phyloP scores from a whole-genome alignment of 92 coral and sea anemone species.

The Ricordea florida region DNA sequence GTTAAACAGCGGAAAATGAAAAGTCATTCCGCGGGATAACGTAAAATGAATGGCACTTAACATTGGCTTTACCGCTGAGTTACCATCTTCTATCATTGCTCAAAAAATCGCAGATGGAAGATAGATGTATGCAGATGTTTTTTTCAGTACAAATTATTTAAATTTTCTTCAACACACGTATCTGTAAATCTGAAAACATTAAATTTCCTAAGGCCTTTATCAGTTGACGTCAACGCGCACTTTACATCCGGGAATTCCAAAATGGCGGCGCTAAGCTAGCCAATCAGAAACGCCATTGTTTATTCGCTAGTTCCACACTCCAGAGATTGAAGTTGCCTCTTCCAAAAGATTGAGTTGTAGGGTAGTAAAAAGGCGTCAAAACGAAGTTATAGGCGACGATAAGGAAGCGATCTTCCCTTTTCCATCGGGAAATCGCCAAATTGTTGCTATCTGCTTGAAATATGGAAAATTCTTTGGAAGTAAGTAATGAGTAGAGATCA shows the following conservation, averaged over 20 bases:
- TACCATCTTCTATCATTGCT: no score
- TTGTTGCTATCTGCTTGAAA: slow-evolving; percentile 60
- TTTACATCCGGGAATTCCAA: slow-evolving; percentile 95
- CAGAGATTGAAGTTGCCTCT: slow-evolving; percentile 87
- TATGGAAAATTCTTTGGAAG: slow-evolving; percentile 95
- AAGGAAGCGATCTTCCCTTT: slow-evolving; percentile 94
- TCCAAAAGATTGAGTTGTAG: slow-evolving; percentile 53
- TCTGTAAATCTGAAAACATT: no score
- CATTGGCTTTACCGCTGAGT: no score
- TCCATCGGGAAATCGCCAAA: slow-evolving; percentile 97
- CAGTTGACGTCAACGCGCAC: slow-evolving; percentile 23
- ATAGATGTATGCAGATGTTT: no score
- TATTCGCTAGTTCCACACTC: slow-evolving; percentile 95
- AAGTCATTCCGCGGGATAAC: no score
- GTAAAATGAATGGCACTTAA: no score
- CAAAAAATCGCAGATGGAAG: no score
- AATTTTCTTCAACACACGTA: no score
- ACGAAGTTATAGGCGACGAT: slow-evolving; percentile 84
- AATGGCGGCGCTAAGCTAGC: slow-evolving; percentile 98
- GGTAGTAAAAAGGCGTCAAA: slow-evolving; percentile 60
- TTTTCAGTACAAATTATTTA: no score
- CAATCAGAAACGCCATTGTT: slow-evolving; percentile 99
- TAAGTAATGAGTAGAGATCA: slow-evolving; percentile 73
- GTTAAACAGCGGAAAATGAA: no score
- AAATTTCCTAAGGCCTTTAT: not conserved